These are phyloP conservation scores for Ichneumoninae sp. DNA, from an alignment of 2,888 invertebrate genomes.

Conservation along the genomic window DNA sequence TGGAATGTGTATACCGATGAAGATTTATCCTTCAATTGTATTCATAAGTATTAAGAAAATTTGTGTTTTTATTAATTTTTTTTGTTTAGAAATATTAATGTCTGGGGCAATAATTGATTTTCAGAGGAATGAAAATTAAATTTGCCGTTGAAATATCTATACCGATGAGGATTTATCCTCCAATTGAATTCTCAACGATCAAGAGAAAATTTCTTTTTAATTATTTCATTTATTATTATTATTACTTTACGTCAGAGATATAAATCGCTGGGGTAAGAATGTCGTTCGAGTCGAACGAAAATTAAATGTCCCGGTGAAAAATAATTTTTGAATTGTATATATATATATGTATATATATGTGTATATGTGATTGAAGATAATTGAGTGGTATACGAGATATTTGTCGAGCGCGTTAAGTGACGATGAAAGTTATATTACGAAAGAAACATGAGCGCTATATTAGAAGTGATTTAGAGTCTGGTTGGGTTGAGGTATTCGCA, in stretches of 20 bases:
- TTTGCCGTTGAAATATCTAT: not conserved
- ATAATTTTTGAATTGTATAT: not conserved
- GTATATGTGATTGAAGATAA: not conserved
- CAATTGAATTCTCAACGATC: not conserved
- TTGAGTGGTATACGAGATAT: constrained; percentile 11
- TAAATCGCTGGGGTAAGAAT: not conserved
- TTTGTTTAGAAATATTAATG: not conserved
- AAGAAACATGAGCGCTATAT: constrained; percentile 40
- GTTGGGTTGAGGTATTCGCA: constrained; percentile 35
- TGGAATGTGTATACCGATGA: not conserved
- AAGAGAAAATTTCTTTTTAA: too few species aligned
- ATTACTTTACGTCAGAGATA: not conserved
- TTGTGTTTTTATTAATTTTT: not conserved
- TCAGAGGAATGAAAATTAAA: not conserved
- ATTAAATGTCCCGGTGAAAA: not conserved
- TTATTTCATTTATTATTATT: not conserved
- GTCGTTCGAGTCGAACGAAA: not conserved
- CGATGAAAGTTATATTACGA: constrained; percentile 43
- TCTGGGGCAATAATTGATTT: not conserved
- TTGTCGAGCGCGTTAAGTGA: constrained; percentile 29
- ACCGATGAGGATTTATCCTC: not conserved
- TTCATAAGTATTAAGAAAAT: not conserved
- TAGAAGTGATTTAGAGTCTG: constrained; percentile 38
- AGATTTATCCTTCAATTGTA: not conserved
- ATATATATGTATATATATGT: not conserved